Evolutionary conservation across 2,888 invertebrate species (phyloP), one percentile per base, ranked within the genome.

Genomic region (Drosophila quinaria): DNA sequence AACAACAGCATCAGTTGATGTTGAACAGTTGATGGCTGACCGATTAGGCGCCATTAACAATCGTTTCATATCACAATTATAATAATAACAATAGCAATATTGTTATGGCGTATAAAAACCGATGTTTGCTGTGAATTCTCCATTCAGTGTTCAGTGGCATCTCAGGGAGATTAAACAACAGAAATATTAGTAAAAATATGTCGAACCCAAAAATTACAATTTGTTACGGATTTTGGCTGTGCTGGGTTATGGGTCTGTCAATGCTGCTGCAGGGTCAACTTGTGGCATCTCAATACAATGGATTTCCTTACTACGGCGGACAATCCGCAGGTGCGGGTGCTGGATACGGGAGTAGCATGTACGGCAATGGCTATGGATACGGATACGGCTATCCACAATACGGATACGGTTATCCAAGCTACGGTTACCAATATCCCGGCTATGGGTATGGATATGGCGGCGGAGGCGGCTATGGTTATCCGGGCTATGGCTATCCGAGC

Each of bases 41-140:
- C 74, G 81, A 89, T 86, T 81, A 87, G 75, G 59, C 58, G 49
- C 58, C 70, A 87, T 86, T 86, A 87, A 84, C 83, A 78, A 86
- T 50, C 67, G 69, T 71, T 86, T 78, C 70, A 61, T 60, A 69
- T 42, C 31, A n/a, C 59, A 59, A 70, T 54, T 49, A 65, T 61
- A 55, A 50, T 64, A 49, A 41, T 44, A 29, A 47, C 25, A 25
- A 25, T 25, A 25, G 5, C 31, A 35, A 42, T 47, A 52, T 51
- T 63, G 37, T 55, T 37, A 49, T 42, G 46, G 42, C 4, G 19
- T 83, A 83, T 82, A 86, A 86, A 86, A 81, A 67, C 60, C 60
- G 42, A 64, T 52, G 42, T 55, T 15, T 42, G 22, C 29, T 49
- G 19, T 37, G 33, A 31, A 29, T 25, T 69, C 63, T 11, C 6